Evolutionary conservation across 2,888 invertebrate genomes (phyloP), one percentile per base, ranked within the genome.

Genomic region (Mythimna vitellina): DNA sequence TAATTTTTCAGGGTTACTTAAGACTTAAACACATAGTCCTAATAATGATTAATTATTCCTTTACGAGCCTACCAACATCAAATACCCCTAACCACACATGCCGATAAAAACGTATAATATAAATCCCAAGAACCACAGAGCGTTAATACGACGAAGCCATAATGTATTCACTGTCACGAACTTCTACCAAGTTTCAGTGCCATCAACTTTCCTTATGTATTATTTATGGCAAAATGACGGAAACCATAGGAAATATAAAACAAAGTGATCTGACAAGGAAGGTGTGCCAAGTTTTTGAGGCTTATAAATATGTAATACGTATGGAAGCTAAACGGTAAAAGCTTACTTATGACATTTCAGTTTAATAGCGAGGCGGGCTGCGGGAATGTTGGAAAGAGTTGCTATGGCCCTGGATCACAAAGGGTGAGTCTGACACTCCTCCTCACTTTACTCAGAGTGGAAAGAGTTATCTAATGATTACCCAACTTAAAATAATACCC

Each of bases 141-240:
- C 65, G 67, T 62, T 68, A 65, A 63, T 71, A 77, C 54, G 32
- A 22, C 25, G 32, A 38, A 20, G 53, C 57, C 22, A 22, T 80
- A 87, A 88, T 84, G 73, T 85, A 87, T 87, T 88, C 87, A 57
- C 60, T 22, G 77, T 65, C 89, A 88, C 85, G 89, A 63, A n/a
- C 51, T 38, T 32, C 56, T 35, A 61, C 53, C 67, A 65, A 84
- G 49, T 75, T 84, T 68, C 46, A 62, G 64, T 69, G 29, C 66
- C 57, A 60, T 61, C 54, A 73, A 73, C 66, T 70, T 77, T 58
- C 56, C 77, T 78, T 77, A 82, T 70, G 68, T 82, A 66, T 78
- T 82, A 79, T 82, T 73, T 84, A 78, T 82, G 66, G 57, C 7
- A 9, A 57, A 65, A 54, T 65, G 60, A 46, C 65, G 60, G 67